Base-by-base conservation (phyloP, 2,113 vertebrate species). In the Pteropus alecto region DNA sequence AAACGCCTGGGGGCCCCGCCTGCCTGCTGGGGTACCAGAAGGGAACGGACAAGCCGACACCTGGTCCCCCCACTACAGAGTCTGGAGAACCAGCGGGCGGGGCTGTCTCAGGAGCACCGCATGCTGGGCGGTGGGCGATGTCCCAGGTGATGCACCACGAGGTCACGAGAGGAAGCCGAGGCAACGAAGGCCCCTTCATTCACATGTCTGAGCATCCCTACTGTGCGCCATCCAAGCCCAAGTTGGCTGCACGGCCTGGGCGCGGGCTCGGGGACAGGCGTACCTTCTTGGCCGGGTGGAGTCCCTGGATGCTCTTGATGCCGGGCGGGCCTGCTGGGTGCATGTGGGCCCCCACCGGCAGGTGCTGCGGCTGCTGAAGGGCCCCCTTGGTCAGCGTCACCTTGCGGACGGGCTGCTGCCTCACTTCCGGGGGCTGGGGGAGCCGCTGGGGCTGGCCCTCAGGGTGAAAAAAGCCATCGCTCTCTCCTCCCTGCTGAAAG, bases 401-500 rank as follows among this genome's bases (percentile, higher is more conserved):
- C 99, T 99, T 99, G 98, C 99, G 99, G 79, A 99, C 97, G 88
- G 99, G 97, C 87, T 98, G 98, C 96, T 98, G 99, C 97, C 99
- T 99, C 91, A 97, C 98, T 51, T 99, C 99, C 33, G 93, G 95
- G 92, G 98, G 97, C 26, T 98, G 98, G 12, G 99, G 99, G 90
- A 98, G 96, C 94, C 98, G 98, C 98, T 98, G 99, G 93, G 98
- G 98, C 81, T 98, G 99, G 96, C 97, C 97, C 93, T 97, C 98
- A n/a, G 97, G 82, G 56, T 97, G 97, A 93, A 98, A 97, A 96
- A 98, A 98, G 97, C 98, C 98, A 46, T 98, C 98, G 51, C 98
- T 98, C 95, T 99, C 99, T 95, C 98, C 99, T 97, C 98, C 98
- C 99, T 99, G 98, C 87, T 97, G 98, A 97, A 98, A 98, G 97